These are phyloP conservation scores for Nasonia oneida DNA, from an alignment of 2,888 invertebrate genomes.

Conservation along the genomic window DNA sequence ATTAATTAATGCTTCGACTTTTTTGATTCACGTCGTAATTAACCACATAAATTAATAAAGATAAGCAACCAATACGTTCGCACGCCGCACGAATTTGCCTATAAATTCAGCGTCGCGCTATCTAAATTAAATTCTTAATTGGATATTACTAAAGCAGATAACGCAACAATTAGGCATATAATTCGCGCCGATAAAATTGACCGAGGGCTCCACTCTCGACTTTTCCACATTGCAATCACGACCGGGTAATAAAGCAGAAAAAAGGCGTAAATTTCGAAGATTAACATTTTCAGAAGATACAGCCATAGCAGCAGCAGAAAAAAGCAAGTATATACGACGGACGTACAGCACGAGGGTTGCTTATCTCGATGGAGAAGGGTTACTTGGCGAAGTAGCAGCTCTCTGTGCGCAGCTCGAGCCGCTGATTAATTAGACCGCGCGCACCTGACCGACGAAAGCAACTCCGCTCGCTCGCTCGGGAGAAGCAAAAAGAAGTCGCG, in stretches of 20 bases:
- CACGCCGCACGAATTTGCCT: not conserved
- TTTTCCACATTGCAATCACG: conserved; percentile 16
- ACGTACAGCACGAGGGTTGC: conserved; percentile 2
- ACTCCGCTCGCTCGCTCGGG: not conserved
- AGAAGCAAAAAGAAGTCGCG: conserved; percentile 38
- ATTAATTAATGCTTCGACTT: not conserved
- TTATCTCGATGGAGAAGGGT: conserved; percentile 46
- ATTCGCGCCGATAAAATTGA: not conserved
- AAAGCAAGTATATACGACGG: conserved; percentile 15
- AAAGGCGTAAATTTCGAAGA: conserved; percentile 38
- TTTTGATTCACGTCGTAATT: not conserved
- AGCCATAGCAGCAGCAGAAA: not conserved
- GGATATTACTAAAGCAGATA: conserved; percentile 10
- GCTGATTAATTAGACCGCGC: conserved; percentile 55
- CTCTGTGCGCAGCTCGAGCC: conserved; percentile 6
- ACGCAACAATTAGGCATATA: conserved; percentile 20
- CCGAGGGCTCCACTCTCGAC: not conserved
- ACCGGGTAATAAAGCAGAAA: conserved; percentile 5
- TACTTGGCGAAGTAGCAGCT: not conserved
- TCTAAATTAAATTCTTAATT: conserved; percentile 13
- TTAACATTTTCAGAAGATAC: conserved; percentile 50
- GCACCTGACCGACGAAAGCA: conserved; percentile 49
- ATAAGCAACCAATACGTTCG: not conserved
- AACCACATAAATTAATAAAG: not conserved
- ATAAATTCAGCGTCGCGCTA: not conserved